These are phyloP conservation scores for Mayetiola destructor DNA, from an alignment of 2,888 invertebrate species.

Conservation along the genomic window DNA sequence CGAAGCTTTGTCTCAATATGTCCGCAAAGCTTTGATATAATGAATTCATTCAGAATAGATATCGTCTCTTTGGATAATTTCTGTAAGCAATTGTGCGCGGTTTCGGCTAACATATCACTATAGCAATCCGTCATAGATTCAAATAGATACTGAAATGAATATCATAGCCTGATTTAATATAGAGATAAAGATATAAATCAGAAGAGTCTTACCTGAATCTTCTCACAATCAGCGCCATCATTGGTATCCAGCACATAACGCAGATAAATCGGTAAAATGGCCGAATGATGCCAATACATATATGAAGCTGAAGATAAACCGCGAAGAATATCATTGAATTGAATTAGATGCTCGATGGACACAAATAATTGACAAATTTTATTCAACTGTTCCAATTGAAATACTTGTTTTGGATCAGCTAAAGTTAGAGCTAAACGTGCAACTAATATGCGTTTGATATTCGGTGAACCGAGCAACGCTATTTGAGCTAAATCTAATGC, in stretches of 20 bases:
- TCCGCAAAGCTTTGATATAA: constrained; percentile 63
- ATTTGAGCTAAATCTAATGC: constrained; percentile 60
- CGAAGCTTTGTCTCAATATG: constrained; percentile 86
- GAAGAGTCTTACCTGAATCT: constrained; percentile 38
- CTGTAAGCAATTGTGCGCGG: background rate
- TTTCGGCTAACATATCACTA: background rate
- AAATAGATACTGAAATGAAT: constrained; percentile 36
- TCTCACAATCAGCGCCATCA: constrained; percentile 47
- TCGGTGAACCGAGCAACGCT: constrained; percentile 47
- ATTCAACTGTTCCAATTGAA: constrained; percentile 46
- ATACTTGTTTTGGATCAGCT: constrained; percentile 43
- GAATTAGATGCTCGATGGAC: background rate
- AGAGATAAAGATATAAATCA: background rate
- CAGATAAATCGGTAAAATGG: constrained; percentile 54
- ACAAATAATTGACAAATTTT: background rate
- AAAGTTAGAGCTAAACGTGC: constrained; percentile 53
- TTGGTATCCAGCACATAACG: constrained; percentile 22
- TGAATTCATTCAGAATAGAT: background rate
- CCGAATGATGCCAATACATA: constrained; percentile 61
- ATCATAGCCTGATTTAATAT: constrained; percentile 15
- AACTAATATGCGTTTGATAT: constrained; percentile 48
- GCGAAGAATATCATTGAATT: background rate
- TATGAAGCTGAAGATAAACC: constrained; percentile 56
- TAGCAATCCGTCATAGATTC: constrained; percentile 36
- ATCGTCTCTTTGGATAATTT: constrained; percentile 17